Conservation (phyloP, 2,113 vertebrate genomes). For the Sapajus apella region DNA sequence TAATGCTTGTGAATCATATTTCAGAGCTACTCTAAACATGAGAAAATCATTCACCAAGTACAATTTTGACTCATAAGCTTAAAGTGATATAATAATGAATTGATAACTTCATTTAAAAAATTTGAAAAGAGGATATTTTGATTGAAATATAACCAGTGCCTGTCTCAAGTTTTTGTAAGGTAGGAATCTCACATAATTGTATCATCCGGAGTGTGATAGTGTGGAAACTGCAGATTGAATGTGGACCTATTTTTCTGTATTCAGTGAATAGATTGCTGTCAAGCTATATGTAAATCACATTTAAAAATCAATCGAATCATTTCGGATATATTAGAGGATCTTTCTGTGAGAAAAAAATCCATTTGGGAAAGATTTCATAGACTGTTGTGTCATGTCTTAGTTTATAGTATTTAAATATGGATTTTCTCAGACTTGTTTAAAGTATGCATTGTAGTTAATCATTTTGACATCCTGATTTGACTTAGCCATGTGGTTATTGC, state of each 20-base stretch:
- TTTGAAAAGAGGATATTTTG: conserved; percentile 54
- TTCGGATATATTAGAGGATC: conserved; percentile 55
- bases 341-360: conserved; percentile 47
- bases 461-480: not conserved
- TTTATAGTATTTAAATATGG: conserved; percentile 39
- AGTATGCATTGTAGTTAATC: conserved; percentile 13
- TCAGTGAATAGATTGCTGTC: conserved; percentile 48
- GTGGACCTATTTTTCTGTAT: not conserved
- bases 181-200: conserved; percentile 49
- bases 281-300: conserved; percentile 65
- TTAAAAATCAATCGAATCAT: conserved; percentile 62
- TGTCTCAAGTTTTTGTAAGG: conserved; percentile 57
- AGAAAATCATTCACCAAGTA: conserved; percentile 47
- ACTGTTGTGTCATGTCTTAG: not conserved
- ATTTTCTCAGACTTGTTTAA: conserved; percentile 47
- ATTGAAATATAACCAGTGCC: conserved; percentile 45
- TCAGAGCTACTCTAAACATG: conserved; percentile 36
- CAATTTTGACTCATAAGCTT: conserved; percentile 39
- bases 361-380: conserved; percentile 55
- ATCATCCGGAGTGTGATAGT: not conserved
- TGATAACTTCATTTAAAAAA: conserved; percentile 54
- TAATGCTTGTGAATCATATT: conserved; percentile 51
- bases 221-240: conserved; percentile 44
- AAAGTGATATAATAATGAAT: conserved; percentile 29
- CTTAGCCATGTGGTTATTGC: not conserved